Evolutionary conservation across 2,888 invertebrate species (phyloP).

Genomic region (Pseudanteris insignis): DNA sequence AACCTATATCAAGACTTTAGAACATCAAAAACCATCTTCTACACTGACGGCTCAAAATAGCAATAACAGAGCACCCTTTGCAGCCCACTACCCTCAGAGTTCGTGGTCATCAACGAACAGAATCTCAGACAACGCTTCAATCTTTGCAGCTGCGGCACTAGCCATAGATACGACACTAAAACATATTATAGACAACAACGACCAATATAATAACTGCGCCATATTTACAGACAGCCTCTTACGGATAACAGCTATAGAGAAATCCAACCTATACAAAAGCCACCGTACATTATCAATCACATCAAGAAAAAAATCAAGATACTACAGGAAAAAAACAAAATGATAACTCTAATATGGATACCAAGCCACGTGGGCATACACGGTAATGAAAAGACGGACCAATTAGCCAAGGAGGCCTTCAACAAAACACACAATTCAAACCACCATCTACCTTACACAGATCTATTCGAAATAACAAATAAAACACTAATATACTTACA

Average conservation of each 20-base stretch:
- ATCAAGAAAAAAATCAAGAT: no score
- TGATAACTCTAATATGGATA: no score
- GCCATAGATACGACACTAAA: not conserved
- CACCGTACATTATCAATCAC: no score
- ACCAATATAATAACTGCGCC: not conserved
- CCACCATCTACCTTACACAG: not conserved
- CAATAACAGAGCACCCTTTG: not conserved
- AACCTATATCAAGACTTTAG: no score
- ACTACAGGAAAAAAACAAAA: no score
- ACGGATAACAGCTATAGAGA: no score
- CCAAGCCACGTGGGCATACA: not conserved
- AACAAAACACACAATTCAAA: not conserved
- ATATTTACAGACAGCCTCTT: not conserved
- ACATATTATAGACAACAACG: not conserved
- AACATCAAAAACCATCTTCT: no score
- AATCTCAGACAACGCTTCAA: conserved; percentile 3
- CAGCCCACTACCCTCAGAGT: not conserved
- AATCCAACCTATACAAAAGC: no score
- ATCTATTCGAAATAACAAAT: not conserved
- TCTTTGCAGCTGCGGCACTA: not conserved
- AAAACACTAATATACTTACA: not conserved
- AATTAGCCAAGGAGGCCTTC: not conserved
- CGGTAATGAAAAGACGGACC: conserved; percentile 1
- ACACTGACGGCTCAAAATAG: not conserved
- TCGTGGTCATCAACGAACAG: not conserved